Evolutionary conservation across 2,888 invertebrate species (phyloP).

Genomic region (Chirona hameri): DNA sequence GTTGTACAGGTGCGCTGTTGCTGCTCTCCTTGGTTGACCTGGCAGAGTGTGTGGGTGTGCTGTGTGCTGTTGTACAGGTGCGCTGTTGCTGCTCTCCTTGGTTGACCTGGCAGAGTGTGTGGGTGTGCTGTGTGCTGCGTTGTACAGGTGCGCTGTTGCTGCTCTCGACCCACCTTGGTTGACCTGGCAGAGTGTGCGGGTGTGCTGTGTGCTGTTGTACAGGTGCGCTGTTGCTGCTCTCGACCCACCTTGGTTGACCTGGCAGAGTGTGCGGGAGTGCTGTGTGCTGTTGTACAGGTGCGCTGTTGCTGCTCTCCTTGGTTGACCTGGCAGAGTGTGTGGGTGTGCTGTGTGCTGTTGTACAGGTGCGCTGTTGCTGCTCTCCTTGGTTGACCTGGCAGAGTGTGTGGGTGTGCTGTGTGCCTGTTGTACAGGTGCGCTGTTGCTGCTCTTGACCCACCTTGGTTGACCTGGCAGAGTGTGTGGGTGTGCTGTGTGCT

Average conservation of each 20-base stretch:
- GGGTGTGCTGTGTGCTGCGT: no score
- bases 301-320: slow-evolving; percentile 52
- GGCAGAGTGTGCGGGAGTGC: slow-evolving; percentile 39
- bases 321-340: slow-evolving; percentile 59
- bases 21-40: slow-evolving; percentile 66
- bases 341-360: no score
- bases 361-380: no score
- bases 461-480: slow-evolving; percentile 68
- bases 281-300: no score
- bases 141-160: no score
- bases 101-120: slow-evolving; percentile 59
- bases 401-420: no score
- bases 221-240: no score
- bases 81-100: slow-evolving; percentile 52
- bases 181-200: slow-evolving; percentile 52
- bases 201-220: no score
- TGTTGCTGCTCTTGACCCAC: slow-evolving; percentile 3
- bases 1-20: no score
- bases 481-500: no score
- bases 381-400: slow-evolving; percentile 68
- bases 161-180: slow-evolving; percentile 59
- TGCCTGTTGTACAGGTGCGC: no score
- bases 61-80: no score
- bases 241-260: slow-evolving; percentile 66
- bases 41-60: slow-evolving; percentile 39